Evolutionary conservation across 2,888 invertebrate genomes (phyloP), one percentile per base, ranked within the genome.

Genomic region (Epicampocera succincta): DNA sequence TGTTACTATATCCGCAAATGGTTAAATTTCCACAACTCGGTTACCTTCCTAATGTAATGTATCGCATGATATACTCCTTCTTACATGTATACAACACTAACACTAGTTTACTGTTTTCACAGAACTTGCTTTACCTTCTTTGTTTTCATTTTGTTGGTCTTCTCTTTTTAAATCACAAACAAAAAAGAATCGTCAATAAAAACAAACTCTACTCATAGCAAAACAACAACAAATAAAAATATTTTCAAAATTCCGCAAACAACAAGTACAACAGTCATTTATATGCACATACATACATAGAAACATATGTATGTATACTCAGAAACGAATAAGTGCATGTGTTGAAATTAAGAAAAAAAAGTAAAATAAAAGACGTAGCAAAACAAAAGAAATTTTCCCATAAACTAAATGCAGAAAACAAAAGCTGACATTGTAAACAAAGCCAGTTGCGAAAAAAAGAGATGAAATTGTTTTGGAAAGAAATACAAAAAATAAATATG

Each of bases 401-500:
- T 54, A 42, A 52, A 40, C 40, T 50, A 46, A 25, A 61, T 40
- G 11, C 33, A 33, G 29, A 71, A 71, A 71, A 56, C 60, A 77
- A 76, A 72, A 75, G 61, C 68, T 61, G 68, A 29, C 48, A 63
- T 74, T 75, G 60, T 80, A 80, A 80, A 83, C 76, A 79, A 77
- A 80, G 76, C 76, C 72, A 69, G 65, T 71, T 74, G 66, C 60
- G 48, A 68, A 46, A 60, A 56, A 50, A 48, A 6, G n/a, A 40
- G 25, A 40, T 54, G 42, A 33, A 33, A 33, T 21, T 2, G 42
- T 1, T 40, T 56, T 56, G 11, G 19, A 29, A 69, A 61, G 65
- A 17, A 40, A 48, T 68, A 6, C 40, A 60, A 58, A 63, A 84
- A 80, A 75, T 61, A 80, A 83, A 84, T 61, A 83, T 84, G 81